Percentiles rank a stretch among this genome's conserved stretches.
Conservation (phyloP, 2,888 invertebrate species). For the Lydus trimaculatus region DNA sequence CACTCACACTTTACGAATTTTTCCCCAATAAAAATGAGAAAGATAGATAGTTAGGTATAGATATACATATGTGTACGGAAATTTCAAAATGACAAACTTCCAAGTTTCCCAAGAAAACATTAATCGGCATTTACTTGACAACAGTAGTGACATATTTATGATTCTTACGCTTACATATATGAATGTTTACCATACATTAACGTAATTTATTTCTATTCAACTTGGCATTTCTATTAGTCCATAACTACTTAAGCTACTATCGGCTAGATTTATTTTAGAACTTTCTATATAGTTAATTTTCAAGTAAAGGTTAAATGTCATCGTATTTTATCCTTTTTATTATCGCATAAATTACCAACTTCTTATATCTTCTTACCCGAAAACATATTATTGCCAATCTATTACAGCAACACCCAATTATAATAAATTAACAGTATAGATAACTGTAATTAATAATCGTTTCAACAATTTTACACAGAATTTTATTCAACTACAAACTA, state of each 20-base stretch:
- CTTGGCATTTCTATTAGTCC: slow-evolving; percentile 62
- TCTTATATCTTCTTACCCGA: slow-evolving; percentile 48
- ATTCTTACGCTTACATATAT: slow-evolving; percentile 60
- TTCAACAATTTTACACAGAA: neutral
- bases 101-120: slow-evolving; percentile 61
- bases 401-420: slow-evolving; percentile 21
- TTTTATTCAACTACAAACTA: neutral
- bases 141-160: slow-evolving; percentile 62
- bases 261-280: slow-evolving; percentile 53
- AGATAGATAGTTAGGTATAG: neutral
- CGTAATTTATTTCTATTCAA: slow-evolving; percentile 61
- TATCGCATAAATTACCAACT: slow-evolving; percentile 46
- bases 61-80: slow-evolving; percentile 30
- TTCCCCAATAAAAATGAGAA: neutral
- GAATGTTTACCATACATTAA: slow-evolving; percentile 63
- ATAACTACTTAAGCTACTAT: slow-evolving; percentile 58
- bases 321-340: slow-evolving; percentile 52
- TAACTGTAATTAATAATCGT: slow-evolving; percentile 2
- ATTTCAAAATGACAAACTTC: slow-evolving; percentile 46
- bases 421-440: slow-evolving; percentile 22
- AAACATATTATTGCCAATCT: slow-evolving; percentile 43
- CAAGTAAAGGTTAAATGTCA: slow-evolving; percentile 54
- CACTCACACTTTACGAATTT: neutral
- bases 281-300: slow-evolving; percentile 54
- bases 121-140: slow-evolving; percentile 63